Evolutionary conservation across 2,797 vertebrate species (phyloP).

Genomic region (Pantherophis vulpinus): DNA sequence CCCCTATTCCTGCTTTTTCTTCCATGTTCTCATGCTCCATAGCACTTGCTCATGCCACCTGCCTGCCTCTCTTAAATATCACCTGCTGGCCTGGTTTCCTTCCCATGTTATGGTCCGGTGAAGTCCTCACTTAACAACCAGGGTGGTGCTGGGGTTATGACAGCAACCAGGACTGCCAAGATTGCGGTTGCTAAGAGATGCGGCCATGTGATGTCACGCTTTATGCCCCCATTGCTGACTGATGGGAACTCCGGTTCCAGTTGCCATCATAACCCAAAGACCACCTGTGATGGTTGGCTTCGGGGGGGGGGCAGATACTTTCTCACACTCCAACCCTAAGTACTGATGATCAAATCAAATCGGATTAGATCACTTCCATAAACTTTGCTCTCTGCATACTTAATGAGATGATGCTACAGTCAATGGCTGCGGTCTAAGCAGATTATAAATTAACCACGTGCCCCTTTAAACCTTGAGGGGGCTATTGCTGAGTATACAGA

Average conservation of each 20-base stretch:
- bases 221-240: background rate
- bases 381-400: background rate
- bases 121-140: background rate
- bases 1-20: background rate
- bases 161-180: background rate
- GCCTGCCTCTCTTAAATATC: background rate
- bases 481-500: conserved; percentile 47
- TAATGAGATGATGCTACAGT: background rate
- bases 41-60: background rate
- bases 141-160: background rate
- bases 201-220: background rate
- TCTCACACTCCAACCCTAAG: background rate
- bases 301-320: background rate
- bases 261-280: background rate
- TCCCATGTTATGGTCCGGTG: background rate
- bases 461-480: background rate
- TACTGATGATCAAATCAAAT: background rate
- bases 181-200: background rate
- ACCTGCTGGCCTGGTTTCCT: background rate
- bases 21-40: background rate
- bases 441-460: background rate
- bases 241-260: background rate
- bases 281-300: background rate
- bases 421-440: background rate
- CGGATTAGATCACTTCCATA: background rate